Evolutionary conservation across 2,888 invertebrate genomes (phyloP), one percentile per base, ranked within the genome.

Genomic region (Gonocerus acuteangulatus): DNA sequence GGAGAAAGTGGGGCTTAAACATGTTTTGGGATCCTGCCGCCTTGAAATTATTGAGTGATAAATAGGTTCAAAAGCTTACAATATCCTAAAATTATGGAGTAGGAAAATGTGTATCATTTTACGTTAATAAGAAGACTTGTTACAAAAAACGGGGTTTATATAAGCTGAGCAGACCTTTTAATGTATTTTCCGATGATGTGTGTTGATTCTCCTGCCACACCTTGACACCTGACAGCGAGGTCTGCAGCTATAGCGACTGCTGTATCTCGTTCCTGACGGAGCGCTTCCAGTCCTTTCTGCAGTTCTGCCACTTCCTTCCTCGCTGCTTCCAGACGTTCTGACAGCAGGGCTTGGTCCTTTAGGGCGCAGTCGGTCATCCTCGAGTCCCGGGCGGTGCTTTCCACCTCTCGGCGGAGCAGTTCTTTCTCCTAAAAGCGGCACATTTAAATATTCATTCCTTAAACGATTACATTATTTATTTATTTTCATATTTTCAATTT

Each of bases 311-410:
- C 27, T 11, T 57, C 57, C 4, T 16, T 15, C 1, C 57, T 34
- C n/a, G 57, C 57, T 6, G 34, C 57, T 6, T 57, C 57, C 9
- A 57, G 47, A 13, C 57, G 15, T 2, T 34, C 27, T 3, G 34
- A 27, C 6, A 57, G 57, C 15, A 34, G 32, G 1, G 44, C 27
- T 6, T 57, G 44, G 45, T 57, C 57, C 11, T 47, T 57, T 2
- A 57, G 32, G 1, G 57, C 57, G 11, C 36, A 47, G 23, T 57
- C 57, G 2, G 54, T 54, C 21, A 54, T 54, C 39, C 44, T 34
- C 1, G 22, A 4, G 22, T 54, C 54, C 7, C 54, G 39, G 19
- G 13, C 13, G 9, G 22, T 23, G 16, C 22, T 23, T 15, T 34
- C 15, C 3, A 54, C 44, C 16, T 54, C 54, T 21, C 54, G 39